Percentiles rank a stretch among this genome's conserved stretches.
Evolutionary conservation across 2,113 vertebrate species (phyloP).

Genomic region (Kryptolebias marmoratus): DNA sequence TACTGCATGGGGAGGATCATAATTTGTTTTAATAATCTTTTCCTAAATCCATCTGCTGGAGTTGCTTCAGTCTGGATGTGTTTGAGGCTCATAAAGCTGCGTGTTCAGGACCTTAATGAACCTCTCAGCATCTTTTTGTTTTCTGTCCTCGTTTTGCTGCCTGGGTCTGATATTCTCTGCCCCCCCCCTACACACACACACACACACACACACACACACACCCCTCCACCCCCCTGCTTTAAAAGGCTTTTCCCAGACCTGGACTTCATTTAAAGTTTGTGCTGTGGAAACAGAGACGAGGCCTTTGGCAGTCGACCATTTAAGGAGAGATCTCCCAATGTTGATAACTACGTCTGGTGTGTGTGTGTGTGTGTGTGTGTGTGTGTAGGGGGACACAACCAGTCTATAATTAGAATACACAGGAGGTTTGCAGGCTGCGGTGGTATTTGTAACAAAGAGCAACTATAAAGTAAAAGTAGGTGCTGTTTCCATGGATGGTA

Average conservation of each 20-base stretch:
- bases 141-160: constrained; percentile 17
- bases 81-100: too few relatives aligned
- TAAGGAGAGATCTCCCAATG: constrained; percentile 76
- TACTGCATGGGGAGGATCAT: too few relatives aligned
- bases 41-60: background rate
- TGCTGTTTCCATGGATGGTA: constrained; percentile 22
- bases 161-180: constrained; percentile 18
- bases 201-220: too few relatives aligned
- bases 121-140: background rate
- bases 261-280: constrained; percentile 58
- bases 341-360: constrained; percentile 71
- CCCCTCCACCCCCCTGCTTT: constrained; percentile 31
- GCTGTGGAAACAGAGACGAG: constrained; percentile 64
- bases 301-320: constrained; percentile 75
- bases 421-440: constrained; percentile 37
- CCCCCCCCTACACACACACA: too few relatives aligned
- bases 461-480: constrained; percentile 22
- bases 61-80: too few relatives aligned
- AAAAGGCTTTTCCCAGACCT: constrained; percentile 67
- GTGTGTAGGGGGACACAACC: constrained; percentile 26
- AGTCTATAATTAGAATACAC: constrained; percentile 59
- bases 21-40: too few relatives aligned
- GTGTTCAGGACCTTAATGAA: too few relatives aligned
- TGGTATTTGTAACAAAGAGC: constrained; percentile 43
- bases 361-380: constrained; percentile 30